Conservation (phyloP, 2,113 vertebrate species). For the Aphyosemion australe region DNA sequence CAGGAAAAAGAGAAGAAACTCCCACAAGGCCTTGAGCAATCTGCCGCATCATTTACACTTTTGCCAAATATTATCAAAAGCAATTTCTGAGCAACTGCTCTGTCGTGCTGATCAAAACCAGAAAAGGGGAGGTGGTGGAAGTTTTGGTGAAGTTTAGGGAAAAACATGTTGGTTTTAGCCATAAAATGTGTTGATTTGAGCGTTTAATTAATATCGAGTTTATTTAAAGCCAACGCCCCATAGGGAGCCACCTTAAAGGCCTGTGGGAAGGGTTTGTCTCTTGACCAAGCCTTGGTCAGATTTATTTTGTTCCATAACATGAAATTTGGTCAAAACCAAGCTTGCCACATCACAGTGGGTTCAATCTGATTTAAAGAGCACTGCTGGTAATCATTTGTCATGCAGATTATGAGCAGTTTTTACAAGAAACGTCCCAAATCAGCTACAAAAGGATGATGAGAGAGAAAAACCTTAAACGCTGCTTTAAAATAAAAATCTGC, state of each 20-base stretch:
- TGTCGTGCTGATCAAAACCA: background rate
- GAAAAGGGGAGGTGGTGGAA: background rate
- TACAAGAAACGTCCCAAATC: background rate
- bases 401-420: background rate
- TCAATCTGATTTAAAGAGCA: constrained; percentile 38
- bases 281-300: constrained; percentile 36
- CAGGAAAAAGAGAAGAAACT: background rate
- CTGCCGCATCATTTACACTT: constrained; percentile 14
- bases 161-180: background rate
- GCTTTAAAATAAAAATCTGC: background rate
- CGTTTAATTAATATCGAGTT: constrained; percentile 52
- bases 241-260: constrained; percentile 28
- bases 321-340: constrained; percentile 20
- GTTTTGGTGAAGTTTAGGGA: background rate
- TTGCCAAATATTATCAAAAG: constrained; percentile 36
- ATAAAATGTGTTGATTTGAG: background rate
- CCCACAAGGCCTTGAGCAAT: constrained; percentile 18
- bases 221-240: constrained; percentile 45
- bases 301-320: constrained; percentile 37
- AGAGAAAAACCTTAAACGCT: background rate
- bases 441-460: background rate
- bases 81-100: background rate
- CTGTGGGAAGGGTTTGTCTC: constrained; percentile 4
- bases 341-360: constrained; percentile 48
- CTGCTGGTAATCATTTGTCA: constrained; percentile 29